These are phyloP conservation scores for Limnephilus lunatus DNA, from an alignment of 2,888 invertebrate species.

Conservation along the genomic window DNA sequence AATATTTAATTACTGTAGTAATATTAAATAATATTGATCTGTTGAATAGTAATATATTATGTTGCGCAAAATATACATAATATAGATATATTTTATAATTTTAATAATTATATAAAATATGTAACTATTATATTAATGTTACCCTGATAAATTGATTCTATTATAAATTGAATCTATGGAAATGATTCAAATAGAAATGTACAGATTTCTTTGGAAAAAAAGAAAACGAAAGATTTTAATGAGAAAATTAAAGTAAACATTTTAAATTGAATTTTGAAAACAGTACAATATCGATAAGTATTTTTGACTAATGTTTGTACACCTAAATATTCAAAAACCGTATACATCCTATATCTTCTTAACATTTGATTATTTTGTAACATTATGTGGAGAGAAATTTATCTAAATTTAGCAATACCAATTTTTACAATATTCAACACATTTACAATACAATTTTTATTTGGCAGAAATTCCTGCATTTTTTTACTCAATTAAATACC, in stretches of 20 bases:
- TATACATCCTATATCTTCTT: conserved; percentile 64
- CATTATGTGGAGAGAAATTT: conserved; percentile 60
- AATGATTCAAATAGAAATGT: conserved; percentile 42
- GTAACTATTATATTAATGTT: conserved; percentile 61
- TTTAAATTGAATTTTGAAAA: conserved; percentile 34
- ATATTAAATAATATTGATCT: neutral
- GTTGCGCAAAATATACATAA: conserved; percentile 48
- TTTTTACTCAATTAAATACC: conserved; percentile 48
- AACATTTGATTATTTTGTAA: conserved; percentile 57
- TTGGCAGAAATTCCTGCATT: conserved; percentile 44
- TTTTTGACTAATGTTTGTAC: conserved; percentile 64
- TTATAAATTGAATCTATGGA: conserved; percentile 52
- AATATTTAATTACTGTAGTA: neutral
- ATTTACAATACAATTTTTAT: conserved; percentile 57
- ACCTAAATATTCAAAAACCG: conserved; percentile 65
- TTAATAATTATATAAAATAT: conserved; percentile 54
- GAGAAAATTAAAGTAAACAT: conserved; percentile 20
- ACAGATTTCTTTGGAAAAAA: conserved; percentile 9
- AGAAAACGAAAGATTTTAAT: conserved; percentile 8
- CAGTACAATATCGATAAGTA: conserved; percentile 42
- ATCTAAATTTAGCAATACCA: conserved; percentile 62
- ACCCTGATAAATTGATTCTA: conserved; percentile 62
- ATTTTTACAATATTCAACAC: conserved; percentile 65
- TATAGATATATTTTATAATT: conserved; percentile 43
- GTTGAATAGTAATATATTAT: neutral